A percentile compares a stretch with the other conserved stretches of the same genome.
Evolutionary conservation across 2,113 vertebrate genomes (phyloP).

Genomic region (Dasyornis broadbenti): DNA sequence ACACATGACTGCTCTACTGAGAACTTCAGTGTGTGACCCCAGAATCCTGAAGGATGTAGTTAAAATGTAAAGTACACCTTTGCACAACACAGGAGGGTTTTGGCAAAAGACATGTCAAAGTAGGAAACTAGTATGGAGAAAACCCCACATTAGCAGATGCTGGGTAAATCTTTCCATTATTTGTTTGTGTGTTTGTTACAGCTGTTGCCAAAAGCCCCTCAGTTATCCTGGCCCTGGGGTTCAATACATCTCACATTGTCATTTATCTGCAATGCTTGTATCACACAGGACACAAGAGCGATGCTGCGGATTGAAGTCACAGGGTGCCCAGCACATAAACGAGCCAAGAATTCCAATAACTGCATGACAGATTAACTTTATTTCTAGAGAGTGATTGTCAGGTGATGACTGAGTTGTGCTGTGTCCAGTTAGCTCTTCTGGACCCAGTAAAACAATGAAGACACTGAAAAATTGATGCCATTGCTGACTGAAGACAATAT

Average conservation of each 20-base stretch:
- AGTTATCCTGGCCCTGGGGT: neutral
- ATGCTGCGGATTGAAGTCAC: neutral
- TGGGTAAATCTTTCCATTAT: neutral
- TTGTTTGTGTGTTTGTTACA: neutral
- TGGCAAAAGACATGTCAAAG: neutral
- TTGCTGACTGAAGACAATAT: neutral
- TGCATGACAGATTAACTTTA: neutral
- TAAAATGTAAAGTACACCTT: neutral
- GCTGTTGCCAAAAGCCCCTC: neutral
- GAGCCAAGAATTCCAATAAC: neutral
- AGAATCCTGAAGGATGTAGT: neutral
- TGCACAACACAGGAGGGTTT: neutral
- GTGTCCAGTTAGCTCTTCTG: neutral
- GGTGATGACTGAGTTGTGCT: neutral
- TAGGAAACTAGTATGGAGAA: neutral
- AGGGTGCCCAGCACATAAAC: neutral
- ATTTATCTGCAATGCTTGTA: neutral
- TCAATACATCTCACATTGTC: neutral
- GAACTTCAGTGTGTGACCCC: neutral
- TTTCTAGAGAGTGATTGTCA: neutral
- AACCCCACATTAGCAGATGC: fast-evolving
- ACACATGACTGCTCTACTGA: neutral
- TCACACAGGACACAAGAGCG: neutral
- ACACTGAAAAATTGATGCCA: neutral
- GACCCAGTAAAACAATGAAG: neutral